Evolutionary conservation across 2,888 invertebrate genomes (phyloP).

Genomic region (Folsomia candida): DNA sequence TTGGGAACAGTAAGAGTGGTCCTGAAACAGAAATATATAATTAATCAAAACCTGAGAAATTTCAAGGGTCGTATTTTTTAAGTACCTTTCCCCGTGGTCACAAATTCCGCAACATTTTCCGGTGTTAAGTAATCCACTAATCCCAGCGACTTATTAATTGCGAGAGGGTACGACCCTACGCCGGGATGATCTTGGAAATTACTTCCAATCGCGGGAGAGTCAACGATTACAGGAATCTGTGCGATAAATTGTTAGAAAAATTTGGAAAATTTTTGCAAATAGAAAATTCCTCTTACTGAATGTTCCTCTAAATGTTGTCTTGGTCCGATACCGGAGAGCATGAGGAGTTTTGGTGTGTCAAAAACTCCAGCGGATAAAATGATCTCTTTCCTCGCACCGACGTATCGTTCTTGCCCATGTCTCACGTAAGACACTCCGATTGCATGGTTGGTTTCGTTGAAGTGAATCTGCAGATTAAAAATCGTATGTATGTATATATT

Average conservation of each 20-base stretch:
- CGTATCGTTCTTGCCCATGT: conserved; percentile 18
- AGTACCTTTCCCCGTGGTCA: too few species aligned
- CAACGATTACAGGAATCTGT: conserved; percentile 22
- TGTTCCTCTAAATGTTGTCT: conserved; percentile 18
- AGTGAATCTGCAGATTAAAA: too few species aligned
- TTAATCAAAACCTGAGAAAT: too few species aligned
- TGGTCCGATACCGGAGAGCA: conserved; percentile 34
- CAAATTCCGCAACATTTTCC: conserved; percentile 20
- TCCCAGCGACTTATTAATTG: conserved; percentile 30
- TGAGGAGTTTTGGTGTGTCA: conserved; percentile 35
- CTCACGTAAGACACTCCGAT: conserved; percentile 31
- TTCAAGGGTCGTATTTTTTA: too few species aligned
- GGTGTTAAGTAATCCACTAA: neutral
- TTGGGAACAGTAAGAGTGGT: too few species aligned
- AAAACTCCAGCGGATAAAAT: conserved; percentile 22
- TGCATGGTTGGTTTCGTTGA: conserved; percentile 12
- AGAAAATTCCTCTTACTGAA: conserved; percentile 5
- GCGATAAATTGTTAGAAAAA: too few species aligned
- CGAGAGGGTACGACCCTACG: conserved; percentile 2
- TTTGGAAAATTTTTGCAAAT: neutral
- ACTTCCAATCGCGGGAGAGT: conserved; percentile 34
- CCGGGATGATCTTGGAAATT: conserved; percentile 35
- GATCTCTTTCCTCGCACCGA: conserved; percentile 28
- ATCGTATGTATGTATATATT: too few species aligned
- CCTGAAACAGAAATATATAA: too few species aligned